Percentiles rank a stretch among this genome's conserved stretches.
Evolutionary conservation across 1,140 invertebrate genomes (phyloP).

Genomic region (Trichogramma pretiosum): DNA sequence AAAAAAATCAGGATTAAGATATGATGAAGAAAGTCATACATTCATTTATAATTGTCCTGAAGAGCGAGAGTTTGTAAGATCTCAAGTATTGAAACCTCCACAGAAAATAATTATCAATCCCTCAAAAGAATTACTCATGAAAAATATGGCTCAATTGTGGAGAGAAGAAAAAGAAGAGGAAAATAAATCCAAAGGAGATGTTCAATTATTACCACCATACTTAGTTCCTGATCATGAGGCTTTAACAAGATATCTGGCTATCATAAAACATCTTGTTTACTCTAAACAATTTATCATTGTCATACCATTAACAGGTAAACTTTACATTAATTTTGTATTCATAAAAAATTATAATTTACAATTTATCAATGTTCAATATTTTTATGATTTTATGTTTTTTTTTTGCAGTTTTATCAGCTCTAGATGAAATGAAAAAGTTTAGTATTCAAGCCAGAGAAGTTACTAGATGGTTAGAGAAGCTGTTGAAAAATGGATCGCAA

Average conservation of each 20-base stretch:
- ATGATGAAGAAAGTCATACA: conserved; percentile 47
- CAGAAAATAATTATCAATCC: no score
- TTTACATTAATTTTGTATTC: conserved; percentile 16
- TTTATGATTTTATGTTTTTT: conserved; percentile 12
- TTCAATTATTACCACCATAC: conserved; percentile 57
- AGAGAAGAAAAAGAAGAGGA: conserved; percentile 64
- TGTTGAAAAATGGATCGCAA: conserved; percentile 74
- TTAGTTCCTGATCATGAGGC: conserved; percentile 65
- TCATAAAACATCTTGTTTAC: conserved; percentile 69
- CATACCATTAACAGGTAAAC: conserved; percentile 67
- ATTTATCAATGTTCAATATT: conserved; percentile 9
- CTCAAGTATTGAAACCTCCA: no score
- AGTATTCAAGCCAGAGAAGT: conserved; percentile 72
- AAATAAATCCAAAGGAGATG: conserved; percentile 50
- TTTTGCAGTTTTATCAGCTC: conserved; percentile 74
- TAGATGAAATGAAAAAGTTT: conserved; percentile 77
- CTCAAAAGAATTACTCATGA: conserved; percentile 49
- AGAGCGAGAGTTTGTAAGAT: no score
- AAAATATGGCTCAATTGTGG: conserved; percentile 68
- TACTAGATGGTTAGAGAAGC: conserved; percentile 82
- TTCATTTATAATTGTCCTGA: no score
- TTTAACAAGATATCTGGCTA: conserved; percentile 59
- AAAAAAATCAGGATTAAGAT: conserved; percentile 51
- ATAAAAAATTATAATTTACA: conserved; percentile 16
- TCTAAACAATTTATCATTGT: conserved; percentile 70